Conservation (phyloP, 1,140 invertebrate species). For the Luehdorfia chinensis region DNA sequence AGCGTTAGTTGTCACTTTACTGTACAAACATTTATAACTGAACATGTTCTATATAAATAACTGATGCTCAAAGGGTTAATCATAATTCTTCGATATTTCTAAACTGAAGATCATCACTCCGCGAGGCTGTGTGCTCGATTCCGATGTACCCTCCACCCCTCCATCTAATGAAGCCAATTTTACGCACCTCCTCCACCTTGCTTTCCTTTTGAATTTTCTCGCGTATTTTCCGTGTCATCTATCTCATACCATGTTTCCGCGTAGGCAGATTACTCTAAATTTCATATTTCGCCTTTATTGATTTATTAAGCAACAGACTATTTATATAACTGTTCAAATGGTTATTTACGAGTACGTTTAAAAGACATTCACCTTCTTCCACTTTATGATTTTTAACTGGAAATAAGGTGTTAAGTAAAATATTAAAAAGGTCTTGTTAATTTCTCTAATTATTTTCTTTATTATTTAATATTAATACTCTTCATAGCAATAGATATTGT, state of each 20-base stretch:
- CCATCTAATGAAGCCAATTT: conserved; percentile 75
- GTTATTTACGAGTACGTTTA: too few relatives aligned
- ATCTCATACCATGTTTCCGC: conserved; percentile 67
- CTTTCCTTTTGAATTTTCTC: conserved; percentile 72
- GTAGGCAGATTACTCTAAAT: conserved; percentile 70
- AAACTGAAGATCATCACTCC: conserved; percentile 17
- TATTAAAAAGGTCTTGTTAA: too few relatives aligned
- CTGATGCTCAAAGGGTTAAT: too few relatives aligned
- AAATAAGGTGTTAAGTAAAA: too few relatives aligned
- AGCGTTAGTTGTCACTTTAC: too few relatives aligned
- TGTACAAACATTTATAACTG: too few relatives aligned
- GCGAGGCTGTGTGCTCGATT: conserved; percentile 33
- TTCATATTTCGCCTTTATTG: conserved; percentile 60
- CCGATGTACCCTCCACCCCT: conserved; percentile 38
- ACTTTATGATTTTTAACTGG: too few relatives aligned
- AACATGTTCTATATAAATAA: too few relatives aligned
- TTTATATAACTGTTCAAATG: neutral
- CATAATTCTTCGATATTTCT: too few relatives aligned
- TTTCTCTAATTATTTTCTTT: too few relatives aligned
- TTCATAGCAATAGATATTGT: too few relatives aligned
- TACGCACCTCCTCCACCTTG: conserved; percentile 61
- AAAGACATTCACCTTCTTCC: conserved; percentile 29
- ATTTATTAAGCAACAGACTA: conserved; percentile 42
- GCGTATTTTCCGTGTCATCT: conserved; percentile 71
- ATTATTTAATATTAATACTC: too few relatives aligned